Conservation (phyloP, 2,113 vertebrate genomes). For the Crotalus viridis region DNA sequence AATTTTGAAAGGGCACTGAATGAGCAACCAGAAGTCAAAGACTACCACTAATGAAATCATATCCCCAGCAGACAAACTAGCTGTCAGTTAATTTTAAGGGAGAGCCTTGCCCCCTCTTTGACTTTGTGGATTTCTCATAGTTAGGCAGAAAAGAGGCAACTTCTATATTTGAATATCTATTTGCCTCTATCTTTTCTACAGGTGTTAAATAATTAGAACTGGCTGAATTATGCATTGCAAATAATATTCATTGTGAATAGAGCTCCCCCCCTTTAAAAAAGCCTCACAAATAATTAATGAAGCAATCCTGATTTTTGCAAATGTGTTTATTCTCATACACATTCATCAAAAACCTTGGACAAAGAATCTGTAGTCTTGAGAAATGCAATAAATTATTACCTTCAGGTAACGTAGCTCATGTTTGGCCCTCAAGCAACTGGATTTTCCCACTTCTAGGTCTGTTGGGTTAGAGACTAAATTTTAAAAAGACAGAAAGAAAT, state of each 20-base stretch:
- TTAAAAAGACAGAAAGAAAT: not conserved
- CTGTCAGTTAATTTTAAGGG: slow-evolving; percentile 40
- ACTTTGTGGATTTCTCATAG: slow-evolving; percentile 49
- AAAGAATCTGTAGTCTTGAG: slow-evolving; percentile 30
- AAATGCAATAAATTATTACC: slow-evolving; percentile 14
- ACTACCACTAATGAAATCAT: not conserved
- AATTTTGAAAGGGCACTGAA: not conserved
- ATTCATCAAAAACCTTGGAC: slow-evolving; percentile 41
- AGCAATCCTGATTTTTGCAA: slow-evolving; percentile 37
- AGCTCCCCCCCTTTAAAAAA: not conserved
- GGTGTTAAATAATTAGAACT: slow-evolving; percentile 69
- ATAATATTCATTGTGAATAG: slow-evolving; percentile 69
- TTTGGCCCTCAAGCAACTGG: not conserved
- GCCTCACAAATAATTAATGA: slow-evolving; percentile 57
- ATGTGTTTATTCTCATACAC: slow-evolving; percentile 28
- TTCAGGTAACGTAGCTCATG: slow-evolving; percentile 5
- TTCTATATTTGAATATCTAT: slow-evolving; percentile 57
- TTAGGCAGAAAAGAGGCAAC: slow-evolving; percentile 62
- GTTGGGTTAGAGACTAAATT: not conserved
- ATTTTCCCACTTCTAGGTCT: slow-evolving; percentile 11
- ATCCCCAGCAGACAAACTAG: slow-evolving; percentile 38
- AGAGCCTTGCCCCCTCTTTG: slow-evolving; percentile 44
- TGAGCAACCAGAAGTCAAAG: not conserved
- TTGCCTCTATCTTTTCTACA: slow-evolving; percentile 61
- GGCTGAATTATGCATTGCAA: slow-evolving; percentile 67